Evolutionary conservation across 37 sponge, comb jelly and placozoan species (phyloP).

Genomic region (Cladorhizidae sp.): DNA sequence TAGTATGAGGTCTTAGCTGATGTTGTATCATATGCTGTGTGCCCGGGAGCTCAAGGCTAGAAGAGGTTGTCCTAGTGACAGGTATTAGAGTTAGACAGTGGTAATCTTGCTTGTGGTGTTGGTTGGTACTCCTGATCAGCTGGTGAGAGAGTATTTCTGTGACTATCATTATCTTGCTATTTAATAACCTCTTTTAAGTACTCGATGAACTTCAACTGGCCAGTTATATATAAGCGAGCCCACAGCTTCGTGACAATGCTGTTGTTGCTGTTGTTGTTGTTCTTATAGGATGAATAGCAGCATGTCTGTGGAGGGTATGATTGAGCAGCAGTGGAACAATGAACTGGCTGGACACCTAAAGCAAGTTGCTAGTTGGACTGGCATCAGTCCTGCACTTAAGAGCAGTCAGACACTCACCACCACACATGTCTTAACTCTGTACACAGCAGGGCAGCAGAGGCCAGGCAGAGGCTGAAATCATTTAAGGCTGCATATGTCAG

Average conservation of each 20-base stretch:
- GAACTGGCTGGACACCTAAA: constrained; percentile 74
- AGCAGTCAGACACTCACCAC: background rate
- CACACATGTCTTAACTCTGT: background rate
- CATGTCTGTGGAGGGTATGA: constrained; percentile 20
- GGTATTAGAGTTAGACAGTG: no score
- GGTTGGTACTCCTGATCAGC: no score
- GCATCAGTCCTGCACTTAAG: background rate
- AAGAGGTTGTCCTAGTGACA: no score
- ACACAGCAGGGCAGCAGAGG: constrained; percentile 61
- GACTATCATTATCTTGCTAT: no score
- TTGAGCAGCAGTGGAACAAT: constrained; percentile 64
- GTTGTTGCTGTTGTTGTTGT: background rate
- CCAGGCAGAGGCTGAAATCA: constrained; percentile 51
- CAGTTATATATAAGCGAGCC: no score
- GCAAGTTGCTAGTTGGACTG: constrained; percentile 10
- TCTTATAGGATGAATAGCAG: constrained; percentile 13
- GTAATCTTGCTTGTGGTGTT: no score
- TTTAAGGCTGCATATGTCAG: background rate
- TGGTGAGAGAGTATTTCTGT: no score
- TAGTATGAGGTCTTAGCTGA: no score
- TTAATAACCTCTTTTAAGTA: no score
- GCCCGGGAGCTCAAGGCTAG: no score
- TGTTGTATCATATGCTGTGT: no score
- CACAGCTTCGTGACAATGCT: background rate
- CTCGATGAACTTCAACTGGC: no score